Evolutionary conservation across 2,113 vertebrate species (phyloP).

Genomic region (Kryptolebias marmoratus): DNA sequence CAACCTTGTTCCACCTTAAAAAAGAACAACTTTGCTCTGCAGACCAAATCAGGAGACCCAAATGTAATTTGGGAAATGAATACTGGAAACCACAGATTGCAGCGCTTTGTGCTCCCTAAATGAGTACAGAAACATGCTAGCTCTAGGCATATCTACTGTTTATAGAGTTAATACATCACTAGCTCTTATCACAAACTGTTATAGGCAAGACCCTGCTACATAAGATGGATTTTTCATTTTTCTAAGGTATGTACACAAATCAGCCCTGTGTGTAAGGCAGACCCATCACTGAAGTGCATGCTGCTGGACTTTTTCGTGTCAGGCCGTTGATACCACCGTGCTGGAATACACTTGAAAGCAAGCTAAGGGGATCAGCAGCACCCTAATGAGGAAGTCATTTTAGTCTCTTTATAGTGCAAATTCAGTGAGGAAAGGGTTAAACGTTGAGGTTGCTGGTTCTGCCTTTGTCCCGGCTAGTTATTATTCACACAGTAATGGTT

Average conservation of each 20-base stretch:
- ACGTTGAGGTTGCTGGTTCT: not conserved
- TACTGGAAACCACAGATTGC: too few relatives aligned
- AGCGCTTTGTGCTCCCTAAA: too few relatives aligned
- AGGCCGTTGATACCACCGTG: not conserved
- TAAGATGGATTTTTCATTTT: not conserved
- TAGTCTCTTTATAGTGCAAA: not conserved
- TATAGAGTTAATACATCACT: too few relatives aligned
- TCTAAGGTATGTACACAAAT: not conserved
- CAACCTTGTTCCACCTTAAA: constrained; percentile 5
- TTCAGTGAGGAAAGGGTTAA: not conserved
- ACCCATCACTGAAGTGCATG: not conserved
- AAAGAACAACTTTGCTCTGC: too few relatives aligned
- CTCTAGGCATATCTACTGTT: too few relatives aligned
- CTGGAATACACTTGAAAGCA: not conserved
- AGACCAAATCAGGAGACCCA: too few relatives aligned
- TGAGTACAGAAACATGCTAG: too few relatives aligned
- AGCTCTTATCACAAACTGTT: too few relatives aligned
- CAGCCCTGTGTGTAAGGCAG: too few relatives aligned
- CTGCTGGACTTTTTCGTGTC: not conserved
- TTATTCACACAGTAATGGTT: not conserved
- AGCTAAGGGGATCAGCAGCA: not conserved
- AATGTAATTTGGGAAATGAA: too few relatives aligned
- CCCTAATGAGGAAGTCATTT: not conserved
- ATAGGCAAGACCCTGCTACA: not conserved
- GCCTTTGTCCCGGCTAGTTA: not conserved